Evolutionary conservation across 2,797 vertebrate genomes (phyloP).

Genomic region (Gallinago nigripennis): DNA sequence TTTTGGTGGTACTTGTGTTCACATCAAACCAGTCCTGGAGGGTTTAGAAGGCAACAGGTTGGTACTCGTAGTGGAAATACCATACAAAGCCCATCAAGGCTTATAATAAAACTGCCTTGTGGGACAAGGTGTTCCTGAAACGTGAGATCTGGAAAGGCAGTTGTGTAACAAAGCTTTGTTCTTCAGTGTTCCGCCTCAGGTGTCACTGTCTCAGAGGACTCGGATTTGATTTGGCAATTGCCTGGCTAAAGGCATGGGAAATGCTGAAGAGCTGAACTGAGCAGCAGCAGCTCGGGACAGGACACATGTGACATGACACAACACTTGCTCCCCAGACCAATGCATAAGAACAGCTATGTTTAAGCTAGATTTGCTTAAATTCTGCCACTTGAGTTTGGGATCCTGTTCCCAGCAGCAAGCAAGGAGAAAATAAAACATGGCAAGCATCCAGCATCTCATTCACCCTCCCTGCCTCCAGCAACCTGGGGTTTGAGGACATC

Average conservation of each 20-base stretch:
- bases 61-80: neutral
- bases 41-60: conserved; percentile 51
- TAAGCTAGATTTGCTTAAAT: neutral
- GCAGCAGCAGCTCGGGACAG: neutral
- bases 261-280: neutral
- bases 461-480: neutral
- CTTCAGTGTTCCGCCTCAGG: neutral
- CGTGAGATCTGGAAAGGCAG: neutral
- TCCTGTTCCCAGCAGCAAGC: neutral
- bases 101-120: neutral
- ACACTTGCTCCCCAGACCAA: neutral
- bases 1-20: conserved; percentile 86
- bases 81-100: neutral
- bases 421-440: neutral
- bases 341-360: rapidly evolving
- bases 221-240: neutral
- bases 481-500: neutral
- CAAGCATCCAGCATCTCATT: neutral
- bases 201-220: neutral
- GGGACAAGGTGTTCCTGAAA: neutral
- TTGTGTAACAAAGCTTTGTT: neutral
- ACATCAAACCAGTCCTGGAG: conserved; percentile 92
- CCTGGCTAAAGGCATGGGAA: neutral
- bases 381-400: neutral
- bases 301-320: neutral